Base-by-base conservation (phyloP, 2,888 invertebrate genomes). In the Branchinecta sandiegonensis region DNA sequence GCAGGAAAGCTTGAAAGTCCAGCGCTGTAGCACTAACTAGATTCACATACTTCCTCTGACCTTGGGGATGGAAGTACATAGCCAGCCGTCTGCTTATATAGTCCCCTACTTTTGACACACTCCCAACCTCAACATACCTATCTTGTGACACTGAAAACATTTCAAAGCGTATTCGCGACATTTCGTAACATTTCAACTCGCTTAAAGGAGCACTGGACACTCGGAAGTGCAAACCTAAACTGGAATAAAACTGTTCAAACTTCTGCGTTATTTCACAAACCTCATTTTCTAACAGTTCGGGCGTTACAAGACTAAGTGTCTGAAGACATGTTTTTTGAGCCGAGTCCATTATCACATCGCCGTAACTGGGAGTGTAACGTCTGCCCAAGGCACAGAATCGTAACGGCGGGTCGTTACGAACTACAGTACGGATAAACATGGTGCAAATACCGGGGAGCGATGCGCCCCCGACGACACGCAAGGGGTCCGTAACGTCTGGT, bases 1-100 rank as follows among this genome's bases (percentile, higher is more conserved):
- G 89, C 67, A 92, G 78, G 37, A 91, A 76, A 74, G 83, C 85
- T 0, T 88, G 86, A n/a, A 88, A 83, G 77, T 86, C 86, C 14
- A 90, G 75, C 64, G 89, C 78, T 37, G 85, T 85, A 14, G 90
- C 90, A 10, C 86, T 85, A 70, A 91, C 79, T 48, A 90, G 76
- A 74, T 84, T 81, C 11, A 87, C 82, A 76, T 86, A 91, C 71
- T 83, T 84, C 11, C 83, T 79, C 64, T 84, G 78, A 56, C 74
- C 82, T 46, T 80, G 80, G 75, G 84, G 72, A 13, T 70, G 70
- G 67, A 71, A 86, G 64, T 82, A 85, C 71, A 89, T 86, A 74
- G 88, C 79, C 65, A 93, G 79, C 70, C 92, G 81, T 77, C 90
- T 89, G 73, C 89, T 88, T 47, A 91, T 82, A 75, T 84, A 92